Base-by-base conservation (phyloP, 2,113 vertebrate genomes). In the Proterorhinus semilunaris region DNA sequence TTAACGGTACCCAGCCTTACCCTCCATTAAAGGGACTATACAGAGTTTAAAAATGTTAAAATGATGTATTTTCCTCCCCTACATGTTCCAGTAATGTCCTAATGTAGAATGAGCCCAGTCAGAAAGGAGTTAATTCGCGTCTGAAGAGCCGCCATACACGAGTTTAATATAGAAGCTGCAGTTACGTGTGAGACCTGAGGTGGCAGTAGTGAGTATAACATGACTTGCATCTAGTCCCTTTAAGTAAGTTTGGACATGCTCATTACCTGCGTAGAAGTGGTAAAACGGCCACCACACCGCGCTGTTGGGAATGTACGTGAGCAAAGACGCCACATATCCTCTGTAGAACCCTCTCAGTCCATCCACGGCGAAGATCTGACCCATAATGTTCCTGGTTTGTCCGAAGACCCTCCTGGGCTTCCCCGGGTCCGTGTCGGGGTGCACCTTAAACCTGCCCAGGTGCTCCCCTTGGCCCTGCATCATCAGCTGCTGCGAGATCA, bases 261-360 rank as follows among this genome's bases (percentile, higher is more conserved):
- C 45, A 15, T 13, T 92, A 98, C 98, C 98, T 65, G 94, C 94
- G 42, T 99, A 99, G 71, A 99, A 98, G 81, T 99, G 97, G 76
- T 99, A 99, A 90, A 99, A 99, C 62, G 98, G 97, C 98, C 98
- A 99, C 98, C 98, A 99, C 10, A 95, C 94, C 0, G 97, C 98
- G 1, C 98, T 99, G 91, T 99, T 99, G 6, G 98, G 97, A 82
- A 99, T 99, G 63, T 99, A 99, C 36, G 98, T 99, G 48, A 99
- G 94, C 53, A 99, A 88, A 0, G 97, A 99, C 17, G 97, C 98
- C 70, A 97, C 94, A 0, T 99, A 99, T 57, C 98, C 98, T n/a
- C 96, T 87, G 90, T 99, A 99, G 92, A 99, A 99, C 0, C 98
- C 98, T 0, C 92, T 81, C 1, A 96, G 86, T 3, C 97, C 97